A percentile compares a stretch with the other conserved stretches of the same genome.
Conservation (phyloP, 2,888 invertebrate genomes). For the Mactromeris polynyma region DNA sequence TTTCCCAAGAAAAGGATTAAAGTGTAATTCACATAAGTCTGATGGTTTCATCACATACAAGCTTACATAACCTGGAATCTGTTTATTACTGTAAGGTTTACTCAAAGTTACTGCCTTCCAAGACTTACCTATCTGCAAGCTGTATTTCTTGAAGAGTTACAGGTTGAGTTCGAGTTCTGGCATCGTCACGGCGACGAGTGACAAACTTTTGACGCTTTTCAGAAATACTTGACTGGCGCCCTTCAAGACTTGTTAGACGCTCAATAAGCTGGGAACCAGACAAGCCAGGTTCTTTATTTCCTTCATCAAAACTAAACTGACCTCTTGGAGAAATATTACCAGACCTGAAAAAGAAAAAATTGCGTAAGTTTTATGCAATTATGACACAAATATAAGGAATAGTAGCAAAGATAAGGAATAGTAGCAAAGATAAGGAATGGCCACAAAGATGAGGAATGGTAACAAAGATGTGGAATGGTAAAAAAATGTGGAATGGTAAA, state of each 20-base stretch:
- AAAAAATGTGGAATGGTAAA: no score
- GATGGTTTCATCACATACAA: no score
- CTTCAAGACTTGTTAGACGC: slow-evolving; percentile 77
- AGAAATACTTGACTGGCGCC: slow-evolving; percentile 57
- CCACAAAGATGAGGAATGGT: background rate
- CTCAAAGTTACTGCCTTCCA: background rate
- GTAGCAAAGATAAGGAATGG: background rate
- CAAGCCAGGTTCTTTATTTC: slow-evolving; percentile 52
- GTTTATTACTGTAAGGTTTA: no score
- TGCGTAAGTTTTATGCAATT: background rate
- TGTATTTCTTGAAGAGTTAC: slow-evolving; percentile 83
- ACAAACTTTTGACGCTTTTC: slow-evolving; percentile 83
- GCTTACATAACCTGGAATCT: no score
- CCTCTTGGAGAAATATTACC: slow-evolving; percentile 73
- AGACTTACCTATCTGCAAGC: slow-evolving; percentile 81
- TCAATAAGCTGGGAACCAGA: slow-evolving; percentile 81
- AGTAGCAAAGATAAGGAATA: background rate
- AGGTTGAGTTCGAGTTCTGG: slow-evolving; percentile 82
- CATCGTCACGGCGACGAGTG: slow-evolving; percentile 90
- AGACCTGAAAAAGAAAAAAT: slow-evolving; percentile 63
- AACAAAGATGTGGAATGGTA: background rate
- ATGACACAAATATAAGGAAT: background rate
- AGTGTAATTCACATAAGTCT: no score
- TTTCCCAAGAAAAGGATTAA: no score
- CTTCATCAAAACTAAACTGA: slow-evolving; percentile 72